Evolutionary conservation across 2,888 invertebrate species (phyloP), one percentile per base, ranked within the genome.

Genomic region (Heteromurus nitidus): DNA sequence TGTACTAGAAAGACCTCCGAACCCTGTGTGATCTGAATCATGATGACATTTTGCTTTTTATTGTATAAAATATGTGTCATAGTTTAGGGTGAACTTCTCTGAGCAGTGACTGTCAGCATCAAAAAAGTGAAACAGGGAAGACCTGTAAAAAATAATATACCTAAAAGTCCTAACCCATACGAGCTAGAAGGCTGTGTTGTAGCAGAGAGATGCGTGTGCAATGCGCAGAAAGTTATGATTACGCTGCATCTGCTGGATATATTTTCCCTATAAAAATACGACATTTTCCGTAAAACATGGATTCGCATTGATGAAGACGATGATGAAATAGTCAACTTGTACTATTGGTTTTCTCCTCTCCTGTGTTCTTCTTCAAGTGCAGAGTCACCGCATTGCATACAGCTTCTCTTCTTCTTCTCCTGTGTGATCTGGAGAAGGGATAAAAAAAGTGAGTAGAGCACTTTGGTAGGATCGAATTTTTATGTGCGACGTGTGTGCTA

Each of bases 11-110:
- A 75, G 62, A 67, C 42, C 26, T 28, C 58, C 58, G 60, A 20
- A 68, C 69, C 50, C 62, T 77, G 26, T 77, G 77, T 77, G 69
- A 77, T 77, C 77, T 20, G 77, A 69, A 77, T 77, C 69, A 69
- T 77, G 77, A 77, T 68, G 60, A 50, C 58, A 76, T 68, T 68
- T 76, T 60, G 74, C 36, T 55, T 67, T 75, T 75, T 67, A 67
- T 77, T 77, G 69, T 77, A 77, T 77, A 77, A 77, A 77, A 69
- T 77, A 60, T 69, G 62, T 69, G 77, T 60, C 69, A 69, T 53
- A 50, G 69, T 67, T 76, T 76, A 62, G 62, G 30, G 20, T 65
- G 53, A 30, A 64, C 30, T 74, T 50, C 58, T 26, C n/a, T n/a
- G n/a, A n/a, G n/a, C n/a, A n/a, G n/a, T n/a, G n/a, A n/a, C n/a